These are phyloP conservation scores for Steinernema khuongi DNA, from an alignment of 1,140 invertebrate species.

Conservation along the genomic window DNA sequence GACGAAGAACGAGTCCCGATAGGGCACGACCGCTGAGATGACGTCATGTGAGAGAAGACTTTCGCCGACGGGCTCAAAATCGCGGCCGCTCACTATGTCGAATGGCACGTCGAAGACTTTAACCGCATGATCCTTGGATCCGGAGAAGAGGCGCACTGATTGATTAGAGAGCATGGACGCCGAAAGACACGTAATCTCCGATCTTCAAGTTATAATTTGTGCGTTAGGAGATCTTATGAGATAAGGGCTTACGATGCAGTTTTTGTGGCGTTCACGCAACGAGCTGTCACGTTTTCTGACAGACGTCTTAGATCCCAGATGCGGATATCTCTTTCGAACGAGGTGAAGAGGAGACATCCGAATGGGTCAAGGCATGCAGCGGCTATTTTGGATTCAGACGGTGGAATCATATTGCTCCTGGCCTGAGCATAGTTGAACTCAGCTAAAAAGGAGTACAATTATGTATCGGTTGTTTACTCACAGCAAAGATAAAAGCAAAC, in stretches of 20 bases:
- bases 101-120: not conserved
- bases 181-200: conserved; percentile 37
- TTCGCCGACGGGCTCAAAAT: conserved; percentile 6
- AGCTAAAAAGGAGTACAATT: conserved; percentile 21
- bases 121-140: not conserved
- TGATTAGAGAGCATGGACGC: conserved; percentile 16
- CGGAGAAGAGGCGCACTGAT: not conserved
- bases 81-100: not conserved
- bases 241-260: not conserved
- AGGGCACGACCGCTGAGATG: not conserved
- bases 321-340: conserved; percentile 24
- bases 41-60: conserved; percentile 12
- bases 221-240: not conserved
- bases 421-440: conserved; percentile 29
- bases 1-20: not conserved
- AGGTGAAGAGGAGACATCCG: conserved; percentile 37
- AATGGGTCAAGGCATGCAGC: conserved; percentile 34
- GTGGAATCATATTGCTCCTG: conserved; percentile 34
- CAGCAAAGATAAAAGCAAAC: too few species aligned
- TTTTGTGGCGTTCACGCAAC: not conserved
- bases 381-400: conserved; percentile 31
- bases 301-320: conserved; percentile 17
- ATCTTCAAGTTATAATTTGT: conserved; percentile 26
- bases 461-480: not conserved
- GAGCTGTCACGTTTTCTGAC: conserved; percentile 24